Evolutionary conservation across 2,797 vertebrate species (phyloP), one percentile per base, ranked within the genome.

Genomic region (Aphelocoma californica): DNA sequence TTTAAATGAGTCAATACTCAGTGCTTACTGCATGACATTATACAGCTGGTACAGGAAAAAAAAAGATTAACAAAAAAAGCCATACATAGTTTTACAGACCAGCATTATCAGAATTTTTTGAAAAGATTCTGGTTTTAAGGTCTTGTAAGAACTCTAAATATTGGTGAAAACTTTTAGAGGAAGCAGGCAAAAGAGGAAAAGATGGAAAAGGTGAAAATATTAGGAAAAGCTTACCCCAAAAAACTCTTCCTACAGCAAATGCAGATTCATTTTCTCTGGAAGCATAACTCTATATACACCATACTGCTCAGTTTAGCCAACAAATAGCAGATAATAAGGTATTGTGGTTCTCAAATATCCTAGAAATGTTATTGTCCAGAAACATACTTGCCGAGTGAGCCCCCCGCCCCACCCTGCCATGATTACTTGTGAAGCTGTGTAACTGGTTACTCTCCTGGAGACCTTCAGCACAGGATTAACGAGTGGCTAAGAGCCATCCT

Each of bases 351-450:
- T 84, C 16, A 53, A 29, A 71, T 51, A 61, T 56, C 79, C 85
- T 50, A 48, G 53, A 95, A 84, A 87, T 20, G 26, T 38, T 40
- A 38, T 17, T 74, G 40, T 77, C 60, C 71, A 67, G 73, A 94
- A 91, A 80, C 38, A 60, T 0, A 34, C 25, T 77, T 58, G 77
- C 88, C 83, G 44, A 87, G 34, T 29, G 74, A 94, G 60, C 14
- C 8, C 14, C 18, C 20, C 0, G 0, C 44, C 8, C 19, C 36
- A 29, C 56, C 36, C 10, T 0, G 1, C 19, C 1, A 0, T 5
- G 16, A 84, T 58, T 32, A 32, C 20, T 75, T 40, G 19, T 34
- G 69, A 82, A 88, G 50, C 64, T 2, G 0, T 36, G 48, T 80
- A 72, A 92, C 56, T 61, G 56, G 54, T 77, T 88, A 81, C 64